phyloP scores from a whole-genome alignment of 2,113 vertebrate genomes.

The Myotis brandtii region DNA sequence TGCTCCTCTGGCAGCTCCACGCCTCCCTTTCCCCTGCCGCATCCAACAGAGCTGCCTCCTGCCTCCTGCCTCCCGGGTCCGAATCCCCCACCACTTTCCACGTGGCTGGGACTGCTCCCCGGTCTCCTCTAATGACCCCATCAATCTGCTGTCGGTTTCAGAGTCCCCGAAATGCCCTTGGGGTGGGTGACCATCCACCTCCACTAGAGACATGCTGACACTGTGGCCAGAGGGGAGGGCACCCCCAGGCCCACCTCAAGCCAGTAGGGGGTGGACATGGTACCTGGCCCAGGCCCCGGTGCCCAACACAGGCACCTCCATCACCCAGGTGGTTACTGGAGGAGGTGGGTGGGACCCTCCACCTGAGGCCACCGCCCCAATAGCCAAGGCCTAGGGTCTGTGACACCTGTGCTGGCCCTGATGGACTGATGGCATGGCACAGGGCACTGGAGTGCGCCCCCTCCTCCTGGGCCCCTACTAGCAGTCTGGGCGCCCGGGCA shows the following conservation, averaged over 20 bases:
- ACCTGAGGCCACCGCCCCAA: neutral
- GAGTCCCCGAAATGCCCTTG: neutral
- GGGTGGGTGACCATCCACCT: neutral
- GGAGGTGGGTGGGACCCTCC: neutral
- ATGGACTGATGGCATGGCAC: neutral
- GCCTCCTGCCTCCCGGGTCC: neutral
- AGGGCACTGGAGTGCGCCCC: neutral
- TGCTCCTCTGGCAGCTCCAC: neutral
- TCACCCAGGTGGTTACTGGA: neutral
- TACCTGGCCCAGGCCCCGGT: neutral
- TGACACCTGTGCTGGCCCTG: neutral
- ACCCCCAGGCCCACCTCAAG: too few relatives aligned
- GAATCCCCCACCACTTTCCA: neutral
- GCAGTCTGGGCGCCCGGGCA: neutral
- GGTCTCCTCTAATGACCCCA: neutral
- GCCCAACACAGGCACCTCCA: neutral
- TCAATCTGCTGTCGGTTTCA: neutral
- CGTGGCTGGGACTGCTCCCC: neutral
- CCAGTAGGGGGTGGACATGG: neutral
- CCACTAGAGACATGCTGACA: neutral
- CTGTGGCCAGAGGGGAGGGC: neutral
- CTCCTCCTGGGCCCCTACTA: neutral
- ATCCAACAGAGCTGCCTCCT: neutral
- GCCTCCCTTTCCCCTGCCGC: neutral
- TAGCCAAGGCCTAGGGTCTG: neutral